Evolutionary conservation across 2,797 vertebrate genomes (phyloP).

Genomic region (Micropoecilia bifurca): DNA sequence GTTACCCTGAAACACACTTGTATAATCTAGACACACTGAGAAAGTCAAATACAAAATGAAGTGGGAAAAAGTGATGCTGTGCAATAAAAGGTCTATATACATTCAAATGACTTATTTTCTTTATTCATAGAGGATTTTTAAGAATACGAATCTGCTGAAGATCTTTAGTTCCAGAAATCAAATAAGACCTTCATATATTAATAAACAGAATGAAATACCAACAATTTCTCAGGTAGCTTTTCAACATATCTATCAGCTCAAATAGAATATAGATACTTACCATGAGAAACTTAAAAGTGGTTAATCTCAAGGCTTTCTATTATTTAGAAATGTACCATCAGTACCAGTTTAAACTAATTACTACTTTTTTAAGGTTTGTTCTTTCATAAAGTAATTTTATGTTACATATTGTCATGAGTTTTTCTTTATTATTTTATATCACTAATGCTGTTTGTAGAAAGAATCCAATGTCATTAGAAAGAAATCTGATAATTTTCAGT

Average conservation of each 20-base stretch:
- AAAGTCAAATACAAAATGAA: neutral
- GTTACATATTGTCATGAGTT: too few relatives aligned
- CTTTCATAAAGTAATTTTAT: neutral
- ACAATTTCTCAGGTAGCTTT: neutral
- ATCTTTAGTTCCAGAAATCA: neutral
- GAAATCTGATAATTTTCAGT: neutral
- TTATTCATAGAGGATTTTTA: conserved; percentile 3
- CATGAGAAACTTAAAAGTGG: neutral
- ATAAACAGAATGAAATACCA: neutral
- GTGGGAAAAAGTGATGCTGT: neutral
- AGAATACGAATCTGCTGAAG: conserved; percentile 7
- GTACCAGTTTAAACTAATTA: neutral
- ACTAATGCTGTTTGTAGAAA: neutral
- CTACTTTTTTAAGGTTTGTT: neutral
- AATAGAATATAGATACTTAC: neutral
- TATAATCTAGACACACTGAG: neutral
- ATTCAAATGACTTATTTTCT: conserved; percentile 2
- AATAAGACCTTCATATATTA: neutral
- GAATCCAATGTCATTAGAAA: neutral
- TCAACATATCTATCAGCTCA: neutral
- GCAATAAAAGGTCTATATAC: neutral
- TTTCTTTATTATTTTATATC: neutral
- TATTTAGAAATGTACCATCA: neutral
- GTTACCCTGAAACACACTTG: neutral
- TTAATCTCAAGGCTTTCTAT: neutral